Conservation (phyloP, 2,888 invertebrate genomes). For the Microctonus aethiopoides region DNA sequence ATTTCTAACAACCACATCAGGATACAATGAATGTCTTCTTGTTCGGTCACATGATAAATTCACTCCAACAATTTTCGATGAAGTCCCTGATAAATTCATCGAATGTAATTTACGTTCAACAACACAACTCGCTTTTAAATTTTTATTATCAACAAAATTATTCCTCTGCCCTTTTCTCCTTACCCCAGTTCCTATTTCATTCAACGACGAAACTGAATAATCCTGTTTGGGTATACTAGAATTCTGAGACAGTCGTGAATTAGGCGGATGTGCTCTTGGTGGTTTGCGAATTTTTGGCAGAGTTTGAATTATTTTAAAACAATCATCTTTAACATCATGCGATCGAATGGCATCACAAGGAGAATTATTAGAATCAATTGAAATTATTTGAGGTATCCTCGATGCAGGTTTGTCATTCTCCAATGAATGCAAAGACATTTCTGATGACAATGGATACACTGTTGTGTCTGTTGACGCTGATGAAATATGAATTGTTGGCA, state of each 20-base stretch:
- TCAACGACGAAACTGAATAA: background rate
- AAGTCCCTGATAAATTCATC: background rate
- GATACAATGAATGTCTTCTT: background rate
- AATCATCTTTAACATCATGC: background rate
- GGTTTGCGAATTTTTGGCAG: slow-evolving; percentile 13
- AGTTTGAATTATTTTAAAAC: background rate
- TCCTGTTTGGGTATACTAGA: background rate
- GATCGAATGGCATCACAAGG: background rate
- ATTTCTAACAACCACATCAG: background rate
- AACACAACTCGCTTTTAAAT: background rate
- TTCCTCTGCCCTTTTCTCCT: background rate
- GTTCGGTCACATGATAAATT: background rate
- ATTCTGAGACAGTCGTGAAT: background rate
- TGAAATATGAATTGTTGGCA: background rate
- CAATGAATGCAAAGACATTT: background rate
- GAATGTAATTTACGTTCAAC: background rate
- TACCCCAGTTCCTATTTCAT: too few species aligned
- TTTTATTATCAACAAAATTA: background rate
- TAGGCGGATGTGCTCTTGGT: slow-evolving; percentile 18
- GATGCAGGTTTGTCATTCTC: background rate
- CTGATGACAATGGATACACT: background rate
- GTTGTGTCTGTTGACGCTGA: slow-evolving; percentile 4
- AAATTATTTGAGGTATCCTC: background rate
- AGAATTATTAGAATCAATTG: background rate
- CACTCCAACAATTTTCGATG: background rate